Percentiles rank a stretch among this genome's conserved stretches.
These are phyloP conservation scores for Phenacoccus solenopsis DNA, from an alignment of 1,140 invertebrate species.

Conservation along the genomic window DNA sequence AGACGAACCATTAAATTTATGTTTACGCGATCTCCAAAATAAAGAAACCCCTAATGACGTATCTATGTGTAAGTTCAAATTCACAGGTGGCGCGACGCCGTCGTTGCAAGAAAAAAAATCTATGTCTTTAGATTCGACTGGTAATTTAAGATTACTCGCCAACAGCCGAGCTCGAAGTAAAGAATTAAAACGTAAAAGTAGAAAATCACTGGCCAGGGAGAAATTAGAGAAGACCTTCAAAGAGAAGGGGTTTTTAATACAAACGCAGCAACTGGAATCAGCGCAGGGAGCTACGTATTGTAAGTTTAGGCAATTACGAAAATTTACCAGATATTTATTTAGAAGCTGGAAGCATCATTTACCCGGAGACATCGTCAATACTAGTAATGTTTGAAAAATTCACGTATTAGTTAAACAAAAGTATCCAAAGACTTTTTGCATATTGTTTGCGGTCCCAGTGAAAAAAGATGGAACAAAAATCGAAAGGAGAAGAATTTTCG, in stretches of 20 bases:
- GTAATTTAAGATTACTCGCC: background rate
- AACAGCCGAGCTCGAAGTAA: conserved; percentile 22
- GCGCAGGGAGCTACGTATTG: conserved; percentile 86
- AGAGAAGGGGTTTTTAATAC: conserved; percentile 81
- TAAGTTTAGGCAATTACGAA: conserved; percentile 79
- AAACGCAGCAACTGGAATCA: conserved; percentile 81
- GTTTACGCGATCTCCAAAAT: conserved; percentile 40
- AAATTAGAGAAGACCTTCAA: conserved; percentile 84
- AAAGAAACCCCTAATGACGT: conserved; percentile 25
- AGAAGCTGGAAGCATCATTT: conserved; percentile 87
- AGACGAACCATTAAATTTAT: conserved; percentile 67
- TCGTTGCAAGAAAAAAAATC: conserved; percentile 80
- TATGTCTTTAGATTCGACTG: conserved; percentile 40
- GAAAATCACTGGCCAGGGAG: conserved; percentile 69
- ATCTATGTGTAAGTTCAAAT: conserved; percentile 89
- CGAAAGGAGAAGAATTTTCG: too few relatives aligned
- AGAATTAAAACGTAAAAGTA: conserved; percentile 44
- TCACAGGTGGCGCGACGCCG: conserved; percentile 75
- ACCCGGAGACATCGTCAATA: conserved; percentile 53
- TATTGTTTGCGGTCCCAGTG: too few relatives aligned
- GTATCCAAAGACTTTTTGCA: background rate
- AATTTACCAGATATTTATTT: conserved; percentile 82
- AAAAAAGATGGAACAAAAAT: too few relatives aligned
- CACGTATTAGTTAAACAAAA: background rate
- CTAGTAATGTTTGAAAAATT: background rate